phyloP scores from a whole-genome alignment of 2,888 invertebrate species.

The Trissolcus japonicus region DNA sequence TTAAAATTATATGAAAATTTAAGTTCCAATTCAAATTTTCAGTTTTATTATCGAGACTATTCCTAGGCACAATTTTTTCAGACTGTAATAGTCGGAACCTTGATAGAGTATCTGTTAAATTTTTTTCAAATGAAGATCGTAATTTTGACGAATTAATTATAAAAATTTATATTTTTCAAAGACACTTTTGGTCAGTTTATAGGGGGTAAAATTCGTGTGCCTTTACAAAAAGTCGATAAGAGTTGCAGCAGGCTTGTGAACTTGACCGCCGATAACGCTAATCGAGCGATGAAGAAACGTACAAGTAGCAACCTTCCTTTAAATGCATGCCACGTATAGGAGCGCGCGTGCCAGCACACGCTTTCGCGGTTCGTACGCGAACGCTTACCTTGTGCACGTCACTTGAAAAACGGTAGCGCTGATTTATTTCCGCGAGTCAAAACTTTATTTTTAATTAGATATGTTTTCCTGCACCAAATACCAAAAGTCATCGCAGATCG shows the following conservation, averaged over 20 bases:
- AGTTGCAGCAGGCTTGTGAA: constrained; percentile 48
- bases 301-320: constrained; percentile 48
- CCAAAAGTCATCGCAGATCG: constrained; percentile 22
- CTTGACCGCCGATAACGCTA: constrained; percentile 54
- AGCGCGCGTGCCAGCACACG: constrained; percentile 53
- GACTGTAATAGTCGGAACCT: too few species aligned
- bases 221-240: constrained; percentile 41
- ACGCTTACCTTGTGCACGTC: constrained; percentile 24
- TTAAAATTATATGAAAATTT: too few species aligned
- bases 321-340: constrained; percentile 43
- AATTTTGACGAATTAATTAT: too few species aligned
- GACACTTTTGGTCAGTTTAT: too few species aligned
- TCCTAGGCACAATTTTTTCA: too few species aligned
- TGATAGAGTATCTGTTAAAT: too few species aligned
- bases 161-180: too few species aligned
- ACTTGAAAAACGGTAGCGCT: constrained; percentile 3
- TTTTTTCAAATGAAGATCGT: too few species aligned
- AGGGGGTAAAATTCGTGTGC: constrained; percentile 10
- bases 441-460: constrained; percentile 31
- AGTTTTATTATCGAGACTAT: too few species aligned
- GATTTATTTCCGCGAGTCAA: constrained; percentile 10
- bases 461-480: constrained; percentile 18
- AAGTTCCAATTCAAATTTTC: too few species aligned
- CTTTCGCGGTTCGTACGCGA: constrained; percentile 36
- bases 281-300: constrained; percentile 45